phyloP scores from a whole-genome alignment of 2,888 invertebrate species.

The Limnephilus marmoratus region DNA sequence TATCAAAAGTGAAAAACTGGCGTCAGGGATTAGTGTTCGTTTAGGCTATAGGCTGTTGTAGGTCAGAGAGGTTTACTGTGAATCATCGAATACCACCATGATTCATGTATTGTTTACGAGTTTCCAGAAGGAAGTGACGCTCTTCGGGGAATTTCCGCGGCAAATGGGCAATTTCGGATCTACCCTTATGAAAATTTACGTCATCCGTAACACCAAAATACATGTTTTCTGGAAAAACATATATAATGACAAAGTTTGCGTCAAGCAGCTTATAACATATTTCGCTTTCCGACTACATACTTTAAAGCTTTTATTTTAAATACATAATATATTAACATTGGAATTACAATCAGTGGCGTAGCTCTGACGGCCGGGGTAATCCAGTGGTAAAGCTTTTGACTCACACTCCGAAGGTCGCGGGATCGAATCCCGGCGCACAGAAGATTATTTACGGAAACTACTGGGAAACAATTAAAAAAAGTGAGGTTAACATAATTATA shows the following conservation, averaged over 20 bases:
- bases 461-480: no score
- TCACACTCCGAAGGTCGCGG: no score
- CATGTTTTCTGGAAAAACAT: not conserved
- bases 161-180: not conserved
- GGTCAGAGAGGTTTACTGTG: not conserved
- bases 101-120: not conserved
- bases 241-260: not conserved
- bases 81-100: not conserved
- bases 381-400: no score
- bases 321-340: no score
- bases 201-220: not conserved
- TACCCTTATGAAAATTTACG: not conserved
- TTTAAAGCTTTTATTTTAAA: no score
- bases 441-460: no score
- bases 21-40: not conserved
- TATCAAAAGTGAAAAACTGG: no score
- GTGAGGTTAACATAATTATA: no score
- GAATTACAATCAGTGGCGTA: no score
- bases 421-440: no score
- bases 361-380: no score
- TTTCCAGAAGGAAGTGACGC: not conserved
- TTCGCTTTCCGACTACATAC: no score
- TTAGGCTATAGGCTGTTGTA: not conserved
- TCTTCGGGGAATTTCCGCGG: not conserved
- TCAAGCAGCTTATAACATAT: not conserved